phyloP scores from a whole-genome alignment of 2,113 vertebrate species.

The Typhlomys cinereus region DNA sequence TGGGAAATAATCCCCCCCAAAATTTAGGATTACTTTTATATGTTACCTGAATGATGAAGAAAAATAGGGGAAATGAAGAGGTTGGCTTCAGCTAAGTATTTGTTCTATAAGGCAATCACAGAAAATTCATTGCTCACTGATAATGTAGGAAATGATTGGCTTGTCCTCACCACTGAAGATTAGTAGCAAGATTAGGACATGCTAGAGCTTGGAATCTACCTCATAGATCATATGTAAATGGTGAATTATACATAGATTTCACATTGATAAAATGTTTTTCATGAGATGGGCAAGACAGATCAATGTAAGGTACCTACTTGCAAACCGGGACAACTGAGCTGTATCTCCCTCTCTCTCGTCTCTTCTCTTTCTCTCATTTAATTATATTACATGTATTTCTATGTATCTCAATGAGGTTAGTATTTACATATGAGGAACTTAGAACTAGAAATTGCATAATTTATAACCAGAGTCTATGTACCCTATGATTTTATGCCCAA shows the following conservation, averaged over 20 bases:
- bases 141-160: not conserved
- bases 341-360: too few species aligned
- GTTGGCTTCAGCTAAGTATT: not conserved
- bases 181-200: not conserved
- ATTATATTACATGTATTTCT: too few species aligned
- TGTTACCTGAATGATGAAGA: slow-evolving; percentile 38
- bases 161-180: not conserved
- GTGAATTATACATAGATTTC: not conserved
- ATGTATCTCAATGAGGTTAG: not conserved
- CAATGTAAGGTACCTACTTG: too few species aligned
- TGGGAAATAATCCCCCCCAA: too few species aligned
- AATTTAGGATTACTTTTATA: not conserved
- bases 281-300: too few species aligned
- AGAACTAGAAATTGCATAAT: not conserved
- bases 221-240: not conserved
- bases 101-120: slow-evolving; percentile 42
- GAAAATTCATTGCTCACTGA: not conserved
- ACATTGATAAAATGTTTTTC: not conserved
- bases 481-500: not conserved
- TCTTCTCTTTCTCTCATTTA: too few species aligned
- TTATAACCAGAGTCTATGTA: not conserved
- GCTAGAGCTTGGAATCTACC: not conserved
- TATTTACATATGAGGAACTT: not conserved
- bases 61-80: too few species aligned
- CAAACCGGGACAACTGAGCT: too few species aligned